Base-by-base conservation (phyloP, 2,113 vertebrate genomes). In the Capreolus pygargus region DNA sequence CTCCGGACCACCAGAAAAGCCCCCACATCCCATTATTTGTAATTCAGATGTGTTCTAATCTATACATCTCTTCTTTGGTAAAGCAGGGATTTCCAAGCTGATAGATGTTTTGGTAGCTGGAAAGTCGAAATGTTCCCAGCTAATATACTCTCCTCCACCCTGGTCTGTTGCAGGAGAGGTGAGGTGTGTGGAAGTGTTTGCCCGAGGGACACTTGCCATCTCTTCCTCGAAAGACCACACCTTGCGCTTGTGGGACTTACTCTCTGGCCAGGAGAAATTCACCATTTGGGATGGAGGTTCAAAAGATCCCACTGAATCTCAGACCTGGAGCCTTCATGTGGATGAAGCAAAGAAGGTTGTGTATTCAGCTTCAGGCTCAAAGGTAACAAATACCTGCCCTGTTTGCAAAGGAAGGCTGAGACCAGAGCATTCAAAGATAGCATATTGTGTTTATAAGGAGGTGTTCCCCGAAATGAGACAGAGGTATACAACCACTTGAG, bases 211-310 rank as follows among this genome's bases (percentile, higher is more conserved):
- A 6, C 57, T 97, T 2, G 99, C 98, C 94, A 81, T 99, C 85
- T 99, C 99, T 16, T 97, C 99, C 85, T 99, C 99, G 6, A 95
- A 81, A 30, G 99, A 99, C 55, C 97, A 97, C 70, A 99, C 98
- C 0, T 95, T 99, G 97, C 95, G 55, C 45, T 95, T 98, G 84
- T 99, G 99, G 99, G 98, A 98, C 81, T 94, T 99, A 54, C 96
- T 92, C 25, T 99, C 97, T 9, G 99, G 99, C 81, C 98, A 97
- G 91, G 98, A 98, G 97, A 98, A 98, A 91, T 98, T 98, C 94
- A 95, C 97, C 86, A 97, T 99, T 78, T 96, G 97, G 60, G 98
- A 99, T 12, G 97, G 64, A 0, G 92, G 91, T 19, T 95, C 97
- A 2, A 5, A 43, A 83, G 39, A 23, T 55, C 6, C 25, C n/a